Percentiles rank a stretch among this genome's conserved stretches.
Evolutionary conservation across 2,797 vertebrate genomes (phyloP).

Genomic region (Pantherophis alleghaniensis): DNA sequence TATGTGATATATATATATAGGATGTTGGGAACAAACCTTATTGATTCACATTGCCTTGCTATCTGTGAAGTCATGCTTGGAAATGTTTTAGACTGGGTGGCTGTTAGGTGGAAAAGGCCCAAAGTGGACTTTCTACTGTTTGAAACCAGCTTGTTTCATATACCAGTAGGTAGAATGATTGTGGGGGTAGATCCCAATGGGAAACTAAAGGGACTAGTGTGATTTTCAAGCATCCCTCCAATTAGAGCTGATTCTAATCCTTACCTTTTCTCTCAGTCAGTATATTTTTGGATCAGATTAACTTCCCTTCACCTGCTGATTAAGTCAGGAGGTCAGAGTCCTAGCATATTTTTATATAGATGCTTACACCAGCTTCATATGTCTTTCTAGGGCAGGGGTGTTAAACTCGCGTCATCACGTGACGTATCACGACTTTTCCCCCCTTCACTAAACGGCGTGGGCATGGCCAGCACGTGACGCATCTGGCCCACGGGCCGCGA

Average conservation of each 20-base stretch:
- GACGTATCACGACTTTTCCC: too few species aligned
- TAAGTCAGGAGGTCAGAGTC: neutral
- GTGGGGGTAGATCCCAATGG: neutral
- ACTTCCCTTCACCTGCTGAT: neutral
- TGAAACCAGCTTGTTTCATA: neutral
- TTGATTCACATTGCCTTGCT: neutral
- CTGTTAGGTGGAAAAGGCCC: neutral
- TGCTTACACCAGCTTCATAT: neutral
- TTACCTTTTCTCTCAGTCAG: neutral
- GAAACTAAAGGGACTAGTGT: neutral
- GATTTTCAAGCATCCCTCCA: neutral
- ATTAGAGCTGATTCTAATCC: neutral
- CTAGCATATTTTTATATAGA: rapidly evolving
- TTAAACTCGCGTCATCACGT: neutral
- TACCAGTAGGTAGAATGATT: neutral
- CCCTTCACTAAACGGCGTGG: too few species aligned
- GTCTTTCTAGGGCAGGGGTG: neutral
- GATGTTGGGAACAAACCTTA: neutral
- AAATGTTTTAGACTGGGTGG: neutral
- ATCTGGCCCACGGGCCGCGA: too few species aligned
- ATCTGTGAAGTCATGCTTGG: neutral
- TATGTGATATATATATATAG: too few species aligned
- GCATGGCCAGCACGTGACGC: too few species aligned
- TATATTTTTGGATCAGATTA: neutral
- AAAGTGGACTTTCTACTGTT: neutral